These are phyloP conservation scores for Prostheceraeus crozeri DNA, from an alignment of 2,888 invertebrate genomes.

Conservation along the genomic window DNA sequence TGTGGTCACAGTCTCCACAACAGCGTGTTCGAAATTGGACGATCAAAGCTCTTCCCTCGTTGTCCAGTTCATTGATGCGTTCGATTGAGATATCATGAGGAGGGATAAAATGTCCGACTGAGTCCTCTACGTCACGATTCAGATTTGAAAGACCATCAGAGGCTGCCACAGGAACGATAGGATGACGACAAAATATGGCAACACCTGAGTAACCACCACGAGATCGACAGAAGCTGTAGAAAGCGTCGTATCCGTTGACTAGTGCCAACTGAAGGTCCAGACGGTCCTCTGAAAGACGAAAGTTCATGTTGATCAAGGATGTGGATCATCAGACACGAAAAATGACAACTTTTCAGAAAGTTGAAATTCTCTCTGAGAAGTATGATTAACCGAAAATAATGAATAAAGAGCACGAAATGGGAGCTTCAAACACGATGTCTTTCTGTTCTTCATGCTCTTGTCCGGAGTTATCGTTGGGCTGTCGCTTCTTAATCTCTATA, in stretches of 20 bases:
- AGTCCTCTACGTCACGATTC: slow-evolving; percentile 34
- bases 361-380: no score
- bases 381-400: no score
- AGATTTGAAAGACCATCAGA: slow-evolving; percentile 57
- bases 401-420: no score
- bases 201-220: slow-evolving; percentile 59
- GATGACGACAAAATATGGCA: slow-evolving; percentile 57
- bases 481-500: no score
- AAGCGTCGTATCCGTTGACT: slow-evolving; percentile 59
- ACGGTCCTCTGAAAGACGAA: slow-evolving; percentile 56
- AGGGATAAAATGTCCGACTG: no score
- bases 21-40: slow-evolving; percentile 42
- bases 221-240: slow-evolving; percentile 58
- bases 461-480: no score
- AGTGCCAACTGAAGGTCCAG: slow-evolving; percentile 58
- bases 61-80: slow-evolving; percentile 56
- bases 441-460: no score
- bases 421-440: no score
- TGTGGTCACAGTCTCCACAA: slow-evolving; percentile 41
- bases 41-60: slow-evolving; percentile 59
- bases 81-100: slow-evolving; percentile 48
- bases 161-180: slow-evolving; percentile 53
- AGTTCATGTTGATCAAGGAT: no score
- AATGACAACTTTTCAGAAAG: no score
- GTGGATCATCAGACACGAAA: no score